phyloP scores from a whole-genome alignment of 1,140 invertebrate species.

The Lerema accius region DNA sequence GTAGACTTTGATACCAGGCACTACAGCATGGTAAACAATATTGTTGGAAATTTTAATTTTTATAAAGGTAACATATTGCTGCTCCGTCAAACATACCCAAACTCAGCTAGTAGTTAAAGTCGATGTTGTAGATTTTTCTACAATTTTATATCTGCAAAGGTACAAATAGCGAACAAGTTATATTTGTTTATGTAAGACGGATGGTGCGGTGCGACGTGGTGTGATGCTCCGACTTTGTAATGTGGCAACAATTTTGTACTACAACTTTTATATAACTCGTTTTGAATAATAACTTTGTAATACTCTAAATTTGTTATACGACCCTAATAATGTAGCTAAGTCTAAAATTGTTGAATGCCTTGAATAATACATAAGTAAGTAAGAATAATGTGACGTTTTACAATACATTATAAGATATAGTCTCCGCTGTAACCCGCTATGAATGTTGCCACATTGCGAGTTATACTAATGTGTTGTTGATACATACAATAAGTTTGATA shows the following conservation, averaged over 20 bases:
- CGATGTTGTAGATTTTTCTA: background rate
- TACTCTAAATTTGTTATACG: slow-evolving; percentile 13
- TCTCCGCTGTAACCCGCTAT: slow-evolving; percentile 10
- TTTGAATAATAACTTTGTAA: slow-evolving; percentile 14
- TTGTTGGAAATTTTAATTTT: too few species aligned
- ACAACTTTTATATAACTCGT: background rate
- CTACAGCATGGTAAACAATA: too few species aligned
- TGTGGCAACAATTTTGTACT: slow-evolving; percentile 39
- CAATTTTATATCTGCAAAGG: background rate
- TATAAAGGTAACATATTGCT: background rate
- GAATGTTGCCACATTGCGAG: slow-evolving; percentile 43
- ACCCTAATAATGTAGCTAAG: slow-evolving; percentile 5
- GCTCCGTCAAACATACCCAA: background rate
- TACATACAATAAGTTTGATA: slow-evolving; percentile 50
- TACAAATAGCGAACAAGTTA: background rate
- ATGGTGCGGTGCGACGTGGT: background rate
- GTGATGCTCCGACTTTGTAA: slow-evolving; percentile 16
- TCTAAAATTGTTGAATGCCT: slow-evolving; percentile 8
- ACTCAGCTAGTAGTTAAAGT: too few species aligned
- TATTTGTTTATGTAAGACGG: background rate
- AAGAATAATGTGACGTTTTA: background rate
- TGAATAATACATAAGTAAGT: background rate
- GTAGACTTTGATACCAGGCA: too few species aligned
- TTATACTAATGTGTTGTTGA: slow-evolving; percentile 46
- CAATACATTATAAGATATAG: background rate